Evolutionary conservation across 2,888 invertebrate genomes (phyloP), one percentile per base, ranked within the genome.

Genomic region (Ormia ochracea): DNA sequence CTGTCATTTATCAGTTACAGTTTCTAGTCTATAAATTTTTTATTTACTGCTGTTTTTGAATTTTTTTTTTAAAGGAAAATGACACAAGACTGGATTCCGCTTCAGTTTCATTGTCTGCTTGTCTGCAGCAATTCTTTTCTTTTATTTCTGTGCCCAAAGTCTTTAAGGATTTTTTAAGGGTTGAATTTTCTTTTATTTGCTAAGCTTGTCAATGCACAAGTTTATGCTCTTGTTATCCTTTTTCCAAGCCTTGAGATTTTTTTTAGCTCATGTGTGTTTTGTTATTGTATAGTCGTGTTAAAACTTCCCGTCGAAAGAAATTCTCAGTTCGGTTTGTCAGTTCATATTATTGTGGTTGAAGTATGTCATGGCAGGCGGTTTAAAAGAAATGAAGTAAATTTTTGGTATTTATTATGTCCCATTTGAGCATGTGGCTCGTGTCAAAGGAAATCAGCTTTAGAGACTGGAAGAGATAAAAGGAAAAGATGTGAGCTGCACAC

Each of bases 391-490:
- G 10, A 33, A 56, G n/a, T 48, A 17, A n/a, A 23, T 17, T 48
- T 65, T 10, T 43, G 12, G 48, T 19, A 38, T 14, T 38, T 68
- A 41, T 61, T 66, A 72, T 28, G 76, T 78, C 81, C 82, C 75
- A 61, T 80, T 78, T 78, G 81, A 45, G 80, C 33, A 82, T 73
- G 23, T 23, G 63, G 14, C 75, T 54, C 75, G 80, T 72, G 68
- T 43, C 36, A 21, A 68, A n/a, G n/a, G 26, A n/a, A 54, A 19
- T 38, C 54, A 19, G 9, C 10, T 14, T 43, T 31, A 31, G 6
- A 36, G 12, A 36, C 14, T n/a, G 4, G 26, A 21, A 2, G n/a
- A 38, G 4, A 36, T n/a, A 21, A 1, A 3, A 14, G 33, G 4
- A 33, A 17, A 1, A 14, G 4, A 70, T 59, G 38, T 50, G 50